Percentiles rank a stretch among this genome's conserved stretches.
Evolutionary conservation across 2,113 vertebrate genomes (phyloP).

Genomic region (Axis porcinus): DNA sequence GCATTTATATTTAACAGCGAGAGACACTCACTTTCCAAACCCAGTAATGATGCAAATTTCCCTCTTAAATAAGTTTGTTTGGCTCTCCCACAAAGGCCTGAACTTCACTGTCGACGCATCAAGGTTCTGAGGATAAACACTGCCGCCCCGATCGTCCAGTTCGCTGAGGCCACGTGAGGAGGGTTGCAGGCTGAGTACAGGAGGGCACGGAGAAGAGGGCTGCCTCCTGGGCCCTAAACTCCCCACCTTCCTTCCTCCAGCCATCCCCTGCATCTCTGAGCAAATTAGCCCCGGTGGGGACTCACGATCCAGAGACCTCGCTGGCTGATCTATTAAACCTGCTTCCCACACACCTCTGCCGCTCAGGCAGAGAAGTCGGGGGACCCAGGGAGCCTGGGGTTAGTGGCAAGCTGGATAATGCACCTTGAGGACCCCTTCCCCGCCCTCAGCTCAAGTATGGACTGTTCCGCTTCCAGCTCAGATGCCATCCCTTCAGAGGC

Average conservation of each 20-base stretch:
- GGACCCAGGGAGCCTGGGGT: too few relatives aligned
- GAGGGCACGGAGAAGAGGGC: background rate
- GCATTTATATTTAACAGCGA: background rate
- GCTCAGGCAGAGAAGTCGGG: background rate
- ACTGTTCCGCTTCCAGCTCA: background rate
- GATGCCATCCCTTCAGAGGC: background rate
- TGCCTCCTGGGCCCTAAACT: too few relatives aligned
- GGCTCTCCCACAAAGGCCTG: background rate
- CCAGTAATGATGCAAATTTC: background rate
- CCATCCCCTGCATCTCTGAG: background rate
- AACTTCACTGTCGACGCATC: background rate
- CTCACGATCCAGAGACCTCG: background rate
- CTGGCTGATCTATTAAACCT: background rate
- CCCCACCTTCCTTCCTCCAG: background rate
- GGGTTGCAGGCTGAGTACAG: background rate
- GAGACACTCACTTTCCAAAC: background rate
- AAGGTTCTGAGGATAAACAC: background rate
- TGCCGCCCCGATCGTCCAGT: background rate
- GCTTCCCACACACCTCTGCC: background rate
- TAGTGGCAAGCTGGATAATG: background rate
- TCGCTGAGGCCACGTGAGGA: accelerated
- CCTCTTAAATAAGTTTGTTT: background rate
- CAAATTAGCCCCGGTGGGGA: background rate
- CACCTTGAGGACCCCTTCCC: background rate
- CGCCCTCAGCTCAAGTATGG: background rate